These are phyloP conservation scores for Xylophagus ater DNA, from an alignment of 2,888 invertebrate species.

Conservation along the genomic window DNA sequence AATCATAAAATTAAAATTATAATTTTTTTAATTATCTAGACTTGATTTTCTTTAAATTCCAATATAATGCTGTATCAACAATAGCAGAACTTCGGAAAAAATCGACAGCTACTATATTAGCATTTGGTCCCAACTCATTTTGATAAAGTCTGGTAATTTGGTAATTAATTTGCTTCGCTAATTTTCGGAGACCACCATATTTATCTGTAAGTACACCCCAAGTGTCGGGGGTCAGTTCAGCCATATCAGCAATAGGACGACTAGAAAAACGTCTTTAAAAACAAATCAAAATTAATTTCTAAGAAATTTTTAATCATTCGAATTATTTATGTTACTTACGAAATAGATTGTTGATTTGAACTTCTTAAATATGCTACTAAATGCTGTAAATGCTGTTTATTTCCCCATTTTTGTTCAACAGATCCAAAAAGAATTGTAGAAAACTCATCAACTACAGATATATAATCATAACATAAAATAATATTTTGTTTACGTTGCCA, in stretches of 20 bases:
- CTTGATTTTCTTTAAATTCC: conserved; percentile 31
- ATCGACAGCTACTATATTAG: conserved; percentile 53
- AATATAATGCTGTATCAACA: conserved; percentile 40
- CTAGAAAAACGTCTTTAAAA: conserved; percentile 27
- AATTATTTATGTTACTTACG: conserved; percentile 37
- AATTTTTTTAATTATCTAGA: no score
- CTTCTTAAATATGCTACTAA: conserved; percentile 44
- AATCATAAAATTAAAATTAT: no score
- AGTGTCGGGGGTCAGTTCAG: conserved; percentile 53
- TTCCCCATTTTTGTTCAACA: conserved; percentile 55
- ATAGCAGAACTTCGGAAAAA: conserved; percentile 50
- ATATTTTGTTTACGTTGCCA: conserved; percentile 42
- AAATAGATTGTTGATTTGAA: conserved; percentile 27
- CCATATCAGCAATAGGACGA: conserved; percentile 51
- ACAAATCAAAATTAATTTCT: conserved; percentile 1
- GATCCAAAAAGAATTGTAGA: conserved; percentile 43
- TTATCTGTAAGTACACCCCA: conserved; percentile 47
- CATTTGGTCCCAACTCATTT: conserved; percentile 42
- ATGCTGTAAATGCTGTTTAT: conserved; percentile 44
- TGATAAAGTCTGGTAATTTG: conserved; percentile 48
- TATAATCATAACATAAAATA: conserved; percentile 44
- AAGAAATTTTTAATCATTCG: conserved; percentile 19
- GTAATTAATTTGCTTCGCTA: conserved; percentile 52
- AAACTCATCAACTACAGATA: conserved; percentile 31
- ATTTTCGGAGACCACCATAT: conserved; percentile 47